phyloP scores from a whole-genome alignment of 2,888 invertebrate genomes.

The Punctoribates punctum region DNA sequence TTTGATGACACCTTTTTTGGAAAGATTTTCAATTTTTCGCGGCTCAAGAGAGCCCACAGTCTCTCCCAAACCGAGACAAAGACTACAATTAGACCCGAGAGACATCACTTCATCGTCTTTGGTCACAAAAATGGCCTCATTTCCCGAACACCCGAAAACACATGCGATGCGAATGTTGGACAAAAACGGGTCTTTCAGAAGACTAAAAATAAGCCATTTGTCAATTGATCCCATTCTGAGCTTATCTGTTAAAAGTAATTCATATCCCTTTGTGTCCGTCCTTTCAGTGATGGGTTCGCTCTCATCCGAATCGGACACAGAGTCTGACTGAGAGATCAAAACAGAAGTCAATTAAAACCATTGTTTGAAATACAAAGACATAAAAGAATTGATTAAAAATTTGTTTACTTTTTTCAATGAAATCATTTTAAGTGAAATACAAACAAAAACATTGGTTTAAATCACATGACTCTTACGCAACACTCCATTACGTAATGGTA shows the following conservation, averaged over 20 bases:
- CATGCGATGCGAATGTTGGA: slow-evolving; percentile 58
- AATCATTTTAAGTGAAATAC: too few relatives aligned
- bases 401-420: too few relatives aligned
- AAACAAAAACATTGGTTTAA: too few relatives aligned
- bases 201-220: slow-evolving; percentile 62
- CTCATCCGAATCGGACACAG: not conserved
- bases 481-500: too few relatives aligned
- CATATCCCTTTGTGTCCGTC: not conserved
- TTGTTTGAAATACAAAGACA: too few relatives aligned
- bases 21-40: slow-evolving; percentile 36
- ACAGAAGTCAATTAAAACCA: too few relatives aligned
- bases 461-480: too few relatives aligned
- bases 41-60: slow-evolving; percentile 55
- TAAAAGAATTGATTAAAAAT: too few relatives aligned
- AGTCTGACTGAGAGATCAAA: not conserved
- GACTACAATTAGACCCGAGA: slow-evolving; percentile 60
- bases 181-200: slow-evolving; percentile 58
- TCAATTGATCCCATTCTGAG: slow-evolving; percentile 50
- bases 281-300: not conserved
- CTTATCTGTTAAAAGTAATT: slow-evolving; percentile 9
- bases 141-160: slow-evolving; percentile 61
- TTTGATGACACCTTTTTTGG: slow-evolving; percentile 54
- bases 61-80: slow-evolving; percentile 60
- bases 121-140: slow-evolving; percentile 62
- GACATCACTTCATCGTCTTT: slow-evolving; percentile 61